A percentile compares a stretch with the other conserved stretches of the same genome.
phyloP scores from a whole-genome alignment of 2,888 invertebrate genomes.

The Gerris lacustris region DNA sequence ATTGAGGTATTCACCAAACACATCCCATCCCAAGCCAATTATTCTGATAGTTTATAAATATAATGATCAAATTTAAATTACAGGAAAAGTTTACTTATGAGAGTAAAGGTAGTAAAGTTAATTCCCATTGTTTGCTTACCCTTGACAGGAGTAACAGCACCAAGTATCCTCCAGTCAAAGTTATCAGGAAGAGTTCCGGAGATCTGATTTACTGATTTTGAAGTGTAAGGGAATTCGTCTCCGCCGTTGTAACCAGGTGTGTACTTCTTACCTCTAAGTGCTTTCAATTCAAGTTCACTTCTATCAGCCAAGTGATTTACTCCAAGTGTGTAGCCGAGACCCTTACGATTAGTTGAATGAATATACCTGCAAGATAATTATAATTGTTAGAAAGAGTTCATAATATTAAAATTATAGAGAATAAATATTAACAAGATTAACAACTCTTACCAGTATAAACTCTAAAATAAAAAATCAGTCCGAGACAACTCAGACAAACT shows the following conservation, averaged over 20 bases:
- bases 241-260: conserved; percentile 50
- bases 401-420: too few species aligned
- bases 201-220: conserved; percentile 36
- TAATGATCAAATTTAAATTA: too few species aligned
- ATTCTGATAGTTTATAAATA: too few species aligned
- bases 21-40: too few species aligned
- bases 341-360: conserved; percentile 67
- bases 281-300: conserved; percentile 60
- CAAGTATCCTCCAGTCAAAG: conserved; percentile 81
- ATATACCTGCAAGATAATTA: conserved; percentile 46
- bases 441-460: too few species aligned
- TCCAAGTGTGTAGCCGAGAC: conserved; percentile 55
- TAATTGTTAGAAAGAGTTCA: too few species aligned
- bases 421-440: too few species aligned
- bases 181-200: conserved; percentile 52
- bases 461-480: too few species aligned
- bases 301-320: conserved; percentile 83
- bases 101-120: too few species aligned
- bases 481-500: too few species aligned
- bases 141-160: conserved; percentile 89
- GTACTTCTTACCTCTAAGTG: conserved; percentile 54
- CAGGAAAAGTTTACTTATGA: too few species aligned
- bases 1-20: too few species aligned
- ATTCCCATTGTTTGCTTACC: conserved; percentile 40
- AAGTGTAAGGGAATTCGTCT: conserved; percentile 61